phyloP scores from a whole-genome alignment of 2,888 invertebrate species.

The Cheilosia soror region DNA sequence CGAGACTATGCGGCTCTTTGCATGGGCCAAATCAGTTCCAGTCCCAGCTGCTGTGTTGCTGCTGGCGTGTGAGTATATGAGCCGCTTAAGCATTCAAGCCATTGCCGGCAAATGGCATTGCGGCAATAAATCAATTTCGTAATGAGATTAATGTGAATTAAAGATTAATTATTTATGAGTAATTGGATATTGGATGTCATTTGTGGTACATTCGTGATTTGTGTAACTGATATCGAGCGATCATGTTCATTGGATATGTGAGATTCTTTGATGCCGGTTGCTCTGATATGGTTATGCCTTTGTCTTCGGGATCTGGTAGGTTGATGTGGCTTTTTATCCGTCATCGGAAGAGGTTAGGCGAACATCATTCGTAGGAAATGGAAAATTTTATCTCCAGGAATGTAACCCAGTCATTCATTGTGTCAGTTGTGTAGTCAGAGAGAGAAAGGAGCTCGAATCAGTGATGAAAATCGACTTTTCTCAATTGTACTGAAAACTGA shows the following conservation, averaged over 20 bases:
- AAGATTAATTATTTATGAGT: constrained; percentile 76
- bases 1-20: constrained; percentile 60
- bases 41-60: constrained; percentile 33
- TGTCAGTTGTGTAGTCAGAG: neutral
- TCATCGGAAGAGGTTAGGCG: constrained; percentile 6
- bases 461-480: too few species aligned
- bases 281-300: neutral
- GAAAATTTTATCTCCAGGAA: constrained; percentile 13
- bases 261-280: constrained; percentile 37
- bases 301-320: neutral
- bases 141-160: constrained; percentile 74
- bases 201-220: constrained; percentile 74
- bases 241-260: constrained; percentile 59
- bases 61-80: neutral
- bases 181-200: constrained; percentile 74
- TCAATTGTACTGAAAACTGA: too few species aligned
- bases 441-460: too few species aligned
- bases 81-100: constrained; percentile 54
- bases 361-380: constrained; percentile 20
- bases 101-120: constrained; percentile 69
- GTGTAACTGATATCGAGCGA: constrained; percentile 69
- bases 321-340: neutral
- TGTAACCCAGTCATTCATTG: constrained; percentile 6
- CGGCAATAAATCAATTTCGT: constrained; percentile 75
- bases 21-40: constrained; percentile 57